Conservation (phyloP, 1,140 invertebrate genomes). For the Trichoplusia ni region DNA sequence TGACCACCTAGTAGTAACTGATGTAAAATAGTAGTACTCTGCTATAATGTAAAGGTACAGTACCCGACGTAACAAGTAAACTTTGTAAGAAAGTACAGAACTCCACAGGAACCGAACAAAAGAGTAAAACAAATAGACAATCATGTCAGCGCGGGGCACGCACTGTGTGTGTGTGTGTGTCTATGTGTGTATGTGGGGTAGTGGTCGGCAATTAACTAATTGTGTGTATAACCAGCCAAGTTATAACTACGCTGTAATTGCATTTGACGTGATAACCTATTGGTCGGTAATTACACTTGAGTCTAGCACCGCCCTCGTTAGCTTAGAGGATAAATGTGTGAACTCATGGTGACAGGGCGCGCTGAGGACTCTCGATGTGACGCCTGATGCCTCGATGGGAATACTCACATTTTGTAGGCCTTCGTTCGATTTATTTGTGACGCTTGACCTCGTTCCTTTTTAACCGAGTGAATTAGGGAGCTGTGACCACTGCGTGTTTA, state of each 20-base stretch:
- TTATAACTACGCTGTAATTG: conserved; percentile 6
- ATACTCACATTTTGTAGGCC: conserved; percentile 9
- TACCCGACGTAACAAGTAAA: background rate
- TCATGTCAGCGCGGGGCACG: background rate
- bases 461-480: background rate
- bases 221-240: conserved; percentile 17
- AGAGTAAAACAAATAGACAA: background rate
- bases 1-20: no score
- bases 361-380: conserved; percentile 7
- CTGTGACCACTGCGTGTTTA: background rate
- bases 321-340: conserved; percentile 14
- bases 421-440: conserved; percentile 18
- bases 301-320: conserved; percentile 12
- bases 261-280: conserved; percentile 17
- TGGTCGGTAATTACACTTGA: conserved; percentile 5
- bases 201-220: conserved; percentile 23
- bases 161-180: background rate
- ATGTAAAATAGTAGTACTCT: no score
- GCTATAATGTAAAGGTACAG: background rate
- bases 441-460: background rate
- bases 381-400: conserved; percentile 8
- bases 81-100: background rate
- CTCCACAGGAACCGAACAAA: background rate
- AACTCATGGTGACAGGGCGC: conserved; percentile 9
- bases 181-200: background rate